phyloP scores from a whole-genome alignment of 2,888 invertebrate genomes.

The Allolobophora icterica region DNA sequence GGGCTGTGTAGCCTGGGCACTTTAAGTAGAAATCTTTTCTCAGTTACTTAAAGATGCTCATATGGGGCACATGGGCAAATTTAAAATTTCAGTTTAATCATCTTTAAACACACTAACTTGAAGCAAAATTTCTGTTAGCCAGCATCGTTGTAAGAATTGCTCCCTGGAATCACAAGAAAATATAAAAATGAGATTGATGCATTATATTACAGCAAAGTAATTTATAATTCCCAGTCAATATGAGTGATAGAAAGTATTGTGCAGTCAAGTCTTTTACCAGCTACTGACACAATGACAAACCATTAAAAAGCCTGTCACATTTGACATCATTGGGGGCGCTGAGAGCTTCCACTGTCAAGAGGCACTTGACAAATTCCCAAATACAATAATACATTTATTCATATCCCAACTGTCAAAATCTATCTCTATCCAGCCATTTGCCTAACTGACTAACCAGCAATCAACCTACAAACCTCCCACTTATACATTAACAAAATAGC shows the following conservation, averaged over 20 bases:
- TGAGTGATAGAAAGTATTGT: neutral
- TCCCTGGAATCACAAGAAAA: constrained; percentile 72
- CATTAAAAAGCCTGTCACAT: neutral
- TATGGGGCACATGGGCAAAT: neutral
- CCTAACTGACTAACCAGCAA: neutral
- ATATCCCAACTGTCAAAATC: neutral
- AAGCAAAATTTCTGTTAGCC: constrained; percentile 86
- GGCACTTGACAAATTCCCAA: too few species aligned
- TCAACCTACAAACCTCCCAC: neutral
- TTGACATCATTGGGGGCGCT: too few species aligned
- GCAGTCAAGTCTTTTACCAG: too few species aligned
- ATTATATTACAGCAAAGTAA: neutral
- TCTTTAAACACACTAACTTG: constrained; percentile 76
- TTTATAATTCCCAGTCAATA: neutral
- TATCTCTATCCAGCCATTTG: neutral
- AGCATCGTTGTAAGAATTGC: constrained; percentile 99
- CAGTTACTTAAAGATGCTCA: too few species aligned
- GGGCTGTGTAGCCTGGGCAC: too few species aligned
- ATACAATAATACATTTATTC: too few species aligned
- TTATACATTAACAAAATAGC: neutral
- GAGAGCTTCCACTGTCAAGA: too few species aligned
- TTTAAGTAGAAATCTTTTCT: too few species aligned
- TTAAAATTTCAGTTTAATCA: constrained; percentile 53
- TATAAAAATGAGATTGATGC: neutral
- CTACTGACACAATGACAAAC: neutral